Conservation (phyloP, 2,113 vertebrate species). For the Melozone crissalis region DNA sequence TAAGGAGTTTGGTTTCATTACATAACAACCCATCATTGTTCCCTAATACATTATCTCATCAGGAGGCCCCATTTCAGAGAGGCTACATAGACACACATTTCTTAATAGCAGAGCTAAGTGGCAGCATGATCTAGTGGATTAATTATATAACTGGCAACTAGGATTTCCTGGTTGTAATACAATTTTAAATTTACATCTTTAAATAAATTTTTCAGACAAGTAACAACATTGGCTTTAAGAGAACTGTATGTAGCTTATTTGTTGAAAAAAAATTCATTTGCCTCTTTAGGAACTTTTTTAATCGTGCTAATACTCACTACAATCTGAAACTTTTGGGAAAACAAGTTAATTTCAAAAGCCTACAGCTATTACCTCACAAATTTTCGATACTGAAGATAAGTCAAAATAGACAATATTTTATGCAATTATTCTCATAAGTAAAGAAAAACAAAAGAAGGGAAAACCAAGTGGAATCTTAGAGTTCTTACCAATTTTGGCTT, state of each 20-base stretch:
- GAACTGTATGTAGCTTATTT: background rate
- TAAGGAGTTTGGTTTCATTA: conserved; percentile 41
- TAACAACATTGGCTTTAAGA: background rate
- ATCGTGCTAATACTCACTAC: background rate
- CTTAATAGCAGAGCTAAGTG: conserved; percentile 24
- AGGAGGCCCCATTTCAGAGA: conserved; percentile 30
- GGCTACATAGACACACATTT: background rate
- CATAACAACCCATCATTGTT: background rate
- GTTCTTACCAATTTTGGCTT: background rate
- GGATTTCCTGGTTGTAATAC: background rate
- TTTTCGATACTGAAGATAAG: background rate
- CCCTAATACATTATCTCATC: conserved; percentile 44
- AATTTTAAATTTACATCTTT: background rate
- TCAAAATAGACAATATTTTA: background rate
- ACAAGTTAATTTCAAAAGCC: background rate
- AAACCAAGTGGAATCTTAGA: background rate
- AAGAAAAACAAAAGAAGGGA: background rate
- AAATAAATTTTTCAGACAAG: background rate
- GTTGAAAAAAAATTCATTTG: background rate
- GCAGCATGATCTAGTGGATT: conserved; percentile 36
- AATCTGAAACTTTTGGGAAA: background rate
- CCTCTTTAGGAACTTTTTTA: background rate
- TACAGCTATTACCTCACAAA: background rate
- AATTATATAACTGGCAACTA: conserved; percentile 34
- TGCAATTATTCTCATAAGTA: background rate